Percentiles rank a stretch among this genome's conserved stretches.
These are phyloP conservation scores for Australoheros scitulus DNA, from an alignment of 2,113 vertebrate species.

Conservation along the genomic window DNA sequence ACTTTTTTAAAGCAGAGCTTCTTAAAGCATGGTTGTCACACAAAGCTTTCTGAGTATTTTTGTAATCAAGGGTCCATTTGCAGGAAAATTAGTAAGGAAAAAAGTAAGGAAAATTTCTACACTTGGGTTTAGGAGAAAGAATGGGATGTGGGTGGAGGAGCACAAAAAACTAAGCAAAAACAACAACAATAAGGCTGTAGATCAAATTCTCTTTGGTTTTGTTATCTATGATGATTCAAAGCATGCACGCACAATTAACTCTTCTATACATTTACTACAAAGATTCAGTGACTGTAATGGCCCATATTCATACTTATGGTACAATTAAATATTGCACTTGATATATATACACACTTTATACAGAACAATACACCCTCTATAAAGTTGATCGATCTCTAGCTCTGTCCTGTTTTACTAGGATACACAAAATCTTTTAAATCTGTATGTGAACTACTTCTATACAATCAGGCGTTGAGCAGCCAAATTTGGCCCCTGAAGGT, in stretches of 20 bases:
- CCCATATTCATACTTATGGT: background rate
- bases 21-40: background rate
- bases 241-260: background rate
- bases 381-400: background rate
- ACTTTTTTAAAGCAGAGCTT: background rate
- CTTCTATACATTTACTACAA: background rate
- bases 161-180: background rate
- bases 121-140: background rate
- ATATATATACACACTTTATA: background rate
- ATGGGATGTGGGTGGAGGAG: background rate
- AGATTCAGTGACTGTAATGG: background rate
- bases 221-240: background rate
- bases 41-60: background rate
- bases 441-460: background rate
- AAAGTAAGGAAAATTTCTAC: background rate
- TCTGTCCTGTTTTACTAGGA: background rate
- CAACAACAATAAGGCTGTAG: background rate
- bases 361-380: background rate
- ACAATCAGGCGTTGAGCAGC: background rate
- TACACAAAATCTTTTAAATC: background rate
- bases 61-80: background rate
- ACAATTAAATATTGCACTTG: no score
- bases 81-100: no score
- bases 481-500: background rate
- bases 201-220: background rate